Evolutionary conservation across 1,140 invertebrate genomes (phyloP), one percentile per base, ranked within the genome.

Genomic region (Drosophila hydei): DNA sequence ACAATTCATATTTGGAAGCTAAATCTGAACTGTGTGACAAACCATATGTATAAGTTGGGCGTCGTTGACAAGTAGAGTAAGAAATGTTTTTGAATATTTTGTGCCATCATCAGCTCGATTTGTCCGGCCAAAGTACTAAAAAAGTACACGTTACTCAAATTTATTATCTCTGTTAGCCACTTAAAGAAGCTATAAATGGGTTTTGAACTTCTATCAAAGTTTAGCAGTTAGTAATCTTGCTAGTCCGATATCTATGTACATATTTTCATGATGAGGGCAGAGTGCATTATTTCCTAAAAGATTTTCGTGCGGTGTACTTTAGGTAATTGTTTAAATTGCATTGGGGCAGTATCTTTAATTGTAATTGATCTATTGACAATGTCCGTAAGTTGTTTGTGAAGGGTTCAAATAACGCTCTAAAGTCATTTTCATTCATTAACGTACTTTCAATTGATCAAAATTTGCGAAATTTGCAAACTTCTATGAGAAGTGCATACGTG

Each of bases 381-480:
- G 11, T 7, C 7, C 23, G 12, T 60, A 60, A 60, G 43, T 59
- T 45, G 27, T 59, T 45, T 36, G 18, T 14, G n/a, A 23, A 59
- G 56, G 25, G 25, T 12, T 25, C 14, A 59, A 45, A 59, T 33
- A 47, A 25, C 52, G 14, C 5, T 30, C 18, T n/a, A 55, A 40
- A 55, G 19, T 42, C 52, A 55, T 54, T 55, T 52, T 18, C 25
- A 63, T 55, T 51, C 47, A 55, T 43, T 43, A 55, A 5, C 21
- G 30, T 55, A 40, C 6, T n/a, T 14, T 4, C 42, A 64, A 45
- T 55, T 55, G 19, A 19, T 14, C 27, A 5, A 42, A 42, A 16
- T 42, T 11, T 25, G 14, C 23, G 45, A 51, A 6, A 42, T 18
- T 23, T 11, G 25, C 12, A 11, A 5, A 43, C 3, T 12, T 23